These are phyloP conservation scores for Sterna hirundo DNA, from an alignment of 2,113 vertebrate species.

Conservation along the genomic window DNA sequence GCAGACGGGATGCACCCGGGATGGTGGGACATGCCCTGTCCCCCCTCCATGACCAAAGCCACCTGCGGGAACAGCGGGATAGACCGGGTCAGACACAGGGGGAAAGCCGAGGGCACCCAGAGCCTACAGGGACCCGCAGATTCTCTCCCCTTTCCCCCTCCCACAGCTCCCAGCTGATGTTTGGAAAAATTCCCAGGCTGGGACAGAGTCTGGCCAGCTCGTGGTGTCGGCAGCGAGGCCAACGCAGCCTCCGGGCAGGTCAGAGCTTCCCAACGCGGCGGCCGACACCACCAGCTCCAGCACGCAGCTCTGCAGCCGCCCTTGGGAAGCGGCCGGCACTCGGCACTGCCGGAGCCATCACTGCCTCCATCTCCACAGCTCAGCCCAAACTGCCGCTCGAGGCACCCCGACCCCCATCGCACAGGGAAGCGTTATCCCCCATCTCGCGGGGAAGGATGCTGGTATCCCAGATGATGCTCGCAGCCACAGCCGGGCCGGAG, in stretches of 20 bases:
- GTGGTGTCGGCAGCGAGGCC: background rate
- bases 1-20: accelerated
- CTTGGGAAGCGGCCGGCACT: background rate
- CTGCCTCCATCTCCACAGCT: background rate
- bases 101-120: background rate
- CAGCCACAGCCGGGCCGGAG: background rate
- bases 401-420: accelerated
- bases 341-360: accelerated
- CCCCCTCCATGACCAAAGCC: background rate
- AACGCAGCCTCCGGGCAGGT: background rate
- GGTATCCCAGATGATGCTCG: background rate
- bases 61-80: accelerated
- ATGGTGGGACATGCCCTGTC: accelerated
- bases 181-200: background rate
- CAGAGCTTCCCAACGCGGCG: background rate
- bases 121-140: background rate
- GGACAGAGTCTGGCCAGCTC: background rate
- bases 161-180: background rate
- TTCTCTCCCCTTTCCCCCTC: background rate
- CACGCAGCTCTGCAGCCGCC: background rate
- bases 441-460: accelerated
- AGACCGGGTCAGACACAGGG: accelerated
- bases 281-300: background rate
- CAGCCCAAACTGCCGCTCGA: background rate
- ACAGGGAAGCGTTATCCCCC: background rate